Base-by-base conservation (phyloP, 2,113 vertebrate genomes). In the Anhinga rufa region DNA sequence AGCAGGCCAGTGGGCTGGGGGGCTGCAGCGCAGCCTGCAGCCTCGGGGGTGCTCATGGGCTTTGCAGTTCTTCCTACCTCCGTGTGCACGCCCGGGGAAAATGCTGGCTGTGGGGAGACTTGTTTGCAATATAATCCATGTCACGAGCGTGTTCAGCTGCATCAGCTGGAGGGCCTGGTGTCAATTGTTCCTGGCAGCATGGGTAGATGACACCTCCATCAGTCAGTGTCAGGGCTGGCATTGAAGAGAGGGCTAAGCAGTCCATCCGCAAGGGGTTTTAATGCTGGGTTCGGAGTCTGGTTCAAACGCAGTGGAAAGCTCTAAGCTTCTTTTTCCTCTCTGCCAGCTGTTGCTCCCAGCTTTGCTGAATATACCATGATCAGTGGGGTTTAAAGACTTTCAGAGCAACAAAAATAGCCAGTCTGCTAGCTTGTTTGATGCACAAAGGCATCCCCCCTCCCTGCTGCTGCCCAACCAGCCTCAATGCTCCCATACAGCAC, bases 31-130 rank as follows among this genome's bases (percentile, higher is more conserved):
- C 32, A 51, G 46, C 8, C 34, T 3, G 2, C 12, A 16, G n/a
- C 62, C 62, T 26, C n/a, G 3, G 34, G 31, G 58, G 22, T 26
- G 31, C 55, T 52, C 18, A 0, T 10, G 55, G 65, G 25, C 6
- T 69, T n/a, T 79, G 42, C 20, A 20, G 36, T 7, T 48, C 79
- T 40, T n/a, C 66, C 24, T 28, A 3, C 38, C 13, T 11, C 72
- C 5, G 0, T 42, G 2, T 11, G 24, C 31, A 17, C 3, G 1
- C 12, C 10, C 4, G 1, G 36, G 42, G 78, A 10, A 46, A n/a
- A n/a, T 7, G 2, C 11, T 18, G 62, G 20, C 4, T 12, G 9
- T 9, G 24, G 24, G 14, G 31, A 74, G 15, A 36, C 21, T 21
- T 21, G 11, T 71, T 55, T 52, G 65, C 7, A 4, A 6, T 12